Evolutionary conservation across 2,113 vertebrate genomes (phyloP), one percentile per base, ranked within the genome.

Genomic region (Sceloporus tristichus): DNA sequence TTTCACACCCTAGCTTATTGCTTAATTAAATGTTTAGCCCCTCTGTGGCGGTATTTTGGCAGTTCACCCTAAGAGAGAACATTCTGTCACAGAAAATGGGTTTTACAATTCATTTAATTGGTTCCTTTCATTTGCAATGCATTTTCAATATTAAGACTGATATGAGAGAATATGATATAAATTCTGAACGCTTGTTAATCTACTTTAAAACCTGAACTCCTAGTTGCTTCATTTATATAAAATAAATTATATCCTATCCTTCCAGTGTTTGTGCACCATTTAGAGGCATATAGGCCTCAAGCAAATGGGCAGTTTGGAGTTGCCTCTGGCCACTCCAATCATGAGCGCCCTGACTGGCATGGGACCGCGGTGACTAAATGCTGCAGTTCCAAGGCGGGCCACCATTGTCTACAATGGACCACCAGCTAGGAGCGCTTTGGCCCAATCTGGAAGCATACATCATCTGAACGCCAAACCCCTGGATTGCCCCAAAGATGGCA

Each of bases 151-250:
- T 34, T 70, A 56, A n/a, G 79, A 59, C 29, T 16, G 9, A 56
- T 56, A 10, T 16, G 27, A 42, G 25, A 73, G 29, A 27, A 16
- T 70, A 25, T 79, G 48, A 70, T 68, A 54, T 54, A 70, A 79
- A 66, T 79, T 79, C 76, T 86, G 40, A 83, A n/a, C 81, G 34
- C 66, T 79, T 78, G 23, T 21, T 79, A 78, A 38, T 78, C 42
- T 79, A 62, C 78, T 86, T 13, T 68, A 29, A 79, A 68, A 70
- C 10, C 13, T 42, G 9, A 78, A 66, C 3, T 76, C 2, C 27
- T 27, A 18, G 25, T n/a, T 79, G 25, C 23, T 77, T 77, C 42
- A 19, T 48, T 23, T 77, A 25, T 48, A 77, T 77, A 77, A 21
- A 48, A 23, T 62, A 62, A 62, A 62, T 62, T 62, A 62, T 77